Conservation (phyloP, 2,888 invertebrate species). For the Ichneumon xanthorius region DNA sequence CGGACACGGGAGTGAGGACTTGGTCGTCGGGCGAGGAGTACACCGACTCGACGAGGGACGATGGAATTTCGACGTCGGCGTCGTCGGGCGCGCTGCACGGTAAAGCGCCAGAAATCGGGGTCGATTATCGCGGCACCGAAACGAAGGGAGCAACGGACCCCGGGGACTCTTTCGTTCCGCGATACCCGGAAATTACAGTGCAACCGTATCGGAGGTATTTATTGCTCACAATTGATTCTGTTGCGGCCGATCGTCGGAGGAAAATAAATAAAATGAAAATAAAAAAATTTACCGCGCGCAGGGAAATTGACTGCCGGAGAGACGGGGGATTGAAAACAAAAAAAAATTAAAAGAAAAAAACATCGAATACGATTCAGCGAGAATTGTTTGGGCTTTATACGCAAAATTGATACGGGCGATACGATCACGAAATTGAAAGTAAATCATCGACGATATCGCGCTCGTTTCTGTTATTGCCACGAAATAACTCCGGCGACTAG, state of each 20-base stretch:
- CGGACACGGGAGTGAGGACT: slow-evolving; percentile 69
- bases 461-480: slow-evolving; percentile 41
- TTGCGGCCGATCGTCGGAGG: slow-evolving; percentile 10
- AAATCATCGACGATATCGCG: slow-evolving; percentile 54
- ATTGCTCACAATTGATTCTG: slow-evolving; percentile 29
- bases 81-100: slow-evolving; percentile 59
- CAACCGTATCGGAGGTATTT: slow-evolving; percentile 71
- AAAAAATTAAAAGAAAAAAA: slow-evolving; percentile 15
- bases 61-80: slow-evolving; percentile 75
- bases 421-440: slow-evolving; percentile 60
- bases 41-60: slow-evolving; percentile 47
- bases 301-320: slow-evolving; percentile 14
- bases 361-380: slow-evolving; percentile 27
- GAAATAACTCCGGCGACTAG: slow-evolving; percentile 54
- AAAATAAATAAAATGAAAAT: not conserved
- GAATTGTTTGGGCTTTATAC: slow-evolving; percentile 50
- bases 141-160: slow-evolving; percentile 35
- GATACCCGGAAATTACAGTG: slow-evolving; percentile 67
- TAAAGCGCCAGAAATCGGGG: slow-evolving; percentile 53
- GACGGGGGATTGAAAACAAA: slow-evolving; percentile 6
- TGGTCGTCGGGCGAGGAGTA: slow-evolving; percentile 73
- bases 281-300: not conserved
- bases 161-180: slow-evolving; percentile 53
- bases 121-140: slow-evolving; percentile 67
- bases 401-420: slow-evolving; percentile 56